phyloP scores from a whole-genome alignment of 2,797 vertebrate genomes.

The Liasis olivaceus region DNA sequence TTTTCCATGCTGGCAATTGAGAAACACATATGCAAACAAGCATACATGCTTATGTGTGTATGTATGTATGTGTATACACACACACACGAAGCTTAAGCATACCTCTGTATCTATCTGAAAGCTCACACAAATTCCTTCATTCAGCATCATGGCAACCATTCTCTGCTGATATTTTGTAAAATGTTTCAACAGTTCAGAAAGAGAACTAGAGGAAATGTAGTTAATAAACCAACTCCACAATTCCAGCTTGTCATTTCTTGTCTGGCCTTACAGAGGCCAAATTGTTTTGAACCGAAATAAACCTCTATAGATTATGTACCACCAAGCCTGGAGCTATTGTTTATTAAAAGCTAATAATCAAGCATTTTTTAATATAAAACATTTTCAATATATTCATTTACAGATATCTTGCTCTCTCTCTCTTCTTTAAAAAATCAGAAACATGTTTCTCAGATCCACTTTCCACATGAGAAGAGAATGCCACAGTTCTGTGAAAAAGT shows the following conservation, averaged over 20 bases:
- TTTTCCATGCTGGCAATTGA: background rate
- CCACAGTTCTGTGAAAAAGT: background rate
- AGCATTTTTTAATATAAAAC: slow-evolving; percentile 1
- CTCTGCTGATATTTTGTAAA: background rate
- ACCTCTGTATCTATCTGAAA: background rate
- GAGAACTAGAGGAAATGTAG: no score
- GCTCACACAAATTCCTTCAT: background rate
- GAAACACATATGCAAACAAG: slow-evolving; percentile 8
- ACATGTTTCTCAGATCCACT: background rate
- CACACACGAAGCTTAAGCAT: background rate
- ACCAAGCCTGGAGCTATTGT: background rate
- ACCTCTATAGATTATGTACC: rapidly evolving
- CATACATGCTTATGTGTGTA: no score
- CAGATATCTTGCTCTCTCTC: background rate
- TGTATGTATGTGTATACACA: background rate
- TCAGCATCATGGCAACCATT: background rate
- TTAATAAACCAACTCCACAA: background rate
- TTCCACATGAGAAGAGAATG: background rate
- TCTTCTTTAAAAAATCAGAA: background rate
- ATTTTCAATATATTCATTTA: background rate
- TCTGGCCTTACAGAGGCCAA: rapidly evolving
- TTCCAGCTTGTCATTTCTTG: background rate
- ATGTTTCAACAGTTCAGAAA: no score
- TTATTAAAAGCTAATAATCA: slow-evolving; percentile 12
- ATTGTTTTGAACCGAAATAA: background rate